Conservation (phyloP, 2,888 invertebrate genomes). For the Tiliacea citrago region DNA sequence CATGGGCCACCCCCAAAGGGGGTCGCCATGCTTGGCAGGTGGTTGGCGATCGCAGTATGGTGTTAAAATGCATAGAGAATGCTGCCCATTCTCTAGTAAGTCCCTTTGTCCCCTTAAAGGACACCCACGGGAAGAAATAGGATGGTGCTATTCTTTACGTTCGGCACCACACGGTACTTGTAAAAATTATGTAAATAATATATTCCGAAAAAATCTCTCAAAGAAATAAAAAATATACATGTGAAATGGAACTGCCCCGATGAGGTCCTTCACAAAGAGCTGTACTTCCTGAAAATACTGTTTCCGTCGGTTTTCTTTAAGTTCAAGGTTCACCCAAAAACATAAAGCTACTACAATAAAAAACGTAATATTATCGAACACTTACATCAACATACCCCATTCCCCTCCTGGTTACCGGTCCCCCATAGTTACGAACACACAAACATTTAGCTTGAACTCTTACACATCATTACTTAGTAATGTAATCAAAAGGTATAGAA, state of each 20-base stretch:
- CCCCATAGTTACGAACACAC: constrained; percentile 44
- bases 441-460: constrained; percentile 34
- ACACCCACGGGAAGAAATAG: too few species aligned
- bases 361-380: constrained; percentile 23
- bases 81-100: too few species aligned
- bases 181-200: too few species aligned
- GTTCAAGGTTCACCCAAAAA: constrained; percentile 14
- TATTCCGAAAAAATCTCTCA: too few species aligned
- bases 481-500: constrained; percentile 16
- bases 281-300: neutral
- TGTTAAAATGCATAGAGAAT: too few species aligned
- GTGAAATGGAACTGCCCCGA: neutral
- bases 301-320: neutral
- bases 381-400: constrained; percentile 8
- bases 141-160: too few species aligned
- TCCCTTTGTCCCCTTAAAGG: too few species aligned
- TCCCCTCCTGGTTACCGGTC: constrained; percentile 44
- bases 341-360: neutral
- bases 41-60: too few species aligned
- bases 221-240: neutral
- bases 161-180: too few species aligned
- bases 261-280: neutral
- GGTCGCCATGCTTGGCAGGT: too few species aligned
- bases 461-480: constrained; percentile 31
- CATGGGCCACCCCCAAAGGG: too few species aligned